Evolutionary conservation across 2,888 invertebrate genomes (phyloP).

Genomic region (Rhimphoctona megacephalus): DNA sequence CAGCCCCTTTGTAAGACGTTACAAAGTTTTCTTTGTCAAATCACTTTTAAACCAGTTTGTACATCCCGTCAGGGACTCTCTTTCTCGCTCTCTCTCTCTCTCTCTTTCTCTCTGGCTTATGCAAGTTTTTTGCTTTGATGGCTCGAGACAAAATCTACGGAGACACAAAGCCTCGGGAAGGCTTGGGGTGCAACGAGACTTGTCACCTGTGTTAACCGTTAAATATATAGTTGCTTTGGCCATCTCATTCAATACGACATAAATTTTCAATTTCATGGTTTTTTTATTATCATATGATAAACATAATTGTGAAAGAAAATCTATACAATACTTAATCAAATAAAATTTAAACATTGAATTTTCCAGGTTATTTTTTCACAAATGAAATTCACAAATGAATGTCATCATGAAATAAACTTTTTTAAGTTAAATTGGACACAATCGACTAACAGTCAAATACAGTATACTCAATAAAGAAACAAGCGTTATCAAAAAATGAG

Average conservation of each 20-base stretch:
- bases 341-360: background rate
- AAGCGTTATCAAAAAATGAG: no score
- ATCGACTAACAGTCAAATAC: no score
- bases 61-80: slow-evolving; percentile 43
- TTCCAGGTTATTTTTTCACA: no score
- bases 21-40: slow-evolving; percentile 60
- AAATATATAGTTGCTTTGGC: background rate
- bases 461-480: no score
- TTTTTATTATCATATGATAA: background rate
- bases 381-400: no score
- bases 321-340: background rate
- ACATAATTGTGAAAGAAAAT: background rate
- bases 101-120: slow-evolving; percentile 13
- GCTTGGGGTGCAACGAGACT: background rate
- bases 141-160: slow-evolving; percentile 7
- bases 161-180: slow-evolving; percentile 31
- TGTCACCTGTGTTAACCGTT: slow-evolving; percentile 13
- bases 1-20: slow-evolving; percentile 6
- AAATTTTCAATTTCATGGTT: background rate
- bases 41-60: slow-evolving; percentile 57
- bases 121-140: slow-evolving; percentile 53
- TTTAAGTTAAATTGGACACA: no score
- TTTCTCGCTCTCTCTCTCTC: background rate
- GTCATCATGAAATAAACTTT: no score
- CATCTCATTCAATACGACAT: background rate